These are phyloP conservation scores for Polyommatus icarus DNA, from an alignment of 2,888 invertebrate genomes.

Conservation along the genomic window DNA sequence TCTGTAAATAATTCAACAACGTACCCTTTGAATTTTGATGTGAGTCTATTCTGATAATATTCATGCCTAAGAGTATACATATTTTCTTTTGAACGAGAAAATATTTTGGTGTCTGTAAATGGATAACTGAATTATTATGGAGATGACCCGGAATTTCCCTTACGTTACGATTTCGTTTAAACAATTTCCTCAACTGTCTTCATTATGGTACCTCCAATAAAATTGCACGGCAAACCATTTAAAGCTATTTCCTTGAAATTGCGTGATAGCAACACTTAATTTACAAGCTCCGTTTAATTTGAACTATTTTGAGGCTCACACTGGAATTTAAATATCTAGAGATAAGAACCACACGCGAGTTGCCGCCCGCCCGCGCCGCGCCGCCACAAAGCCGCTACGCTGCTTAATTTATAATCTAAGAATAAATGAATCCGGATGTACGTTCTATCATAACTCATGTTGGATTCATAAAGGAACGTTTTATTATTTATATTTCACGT, in stretches of 20 bases:
- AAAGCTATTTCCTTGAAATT: conserved; percentile 73
- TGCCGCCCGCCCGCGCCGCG: conserved; percentile 36
- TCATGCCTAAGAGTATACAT: background rate
- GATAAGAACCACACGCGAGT: conserved; percentile 77
- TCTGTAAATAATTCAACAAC: background rate
- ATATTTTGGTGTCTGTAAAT: background rate
- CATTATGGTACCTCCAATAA: conserved; percentile 59
- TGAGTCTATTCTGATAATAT: background rate
- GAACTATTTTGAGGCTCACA: conserved; percentile 56
- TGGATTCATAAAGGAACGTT: conserved; percentile 20
- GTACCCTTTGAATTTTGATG: background rate
- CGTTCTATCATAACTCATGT: conserved; percentile 12
- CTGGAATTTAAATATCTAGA: conserved; percentile 58
- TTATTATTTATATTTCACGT: conserved; percentile 38
- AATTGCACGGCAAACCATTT: conserved; percentile 69
- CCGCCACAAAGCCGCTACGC: conserved; percentile 52
- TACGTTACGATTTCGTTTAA: conserved; percentile 35
- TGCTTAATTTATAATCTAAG: conserved; percentile 65
- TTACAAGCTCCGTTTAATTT: conserved; percentile 62
- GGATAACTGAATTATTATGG: background rate
- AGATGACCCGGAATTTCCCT: background rate
- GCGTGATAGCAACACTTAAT: conserved; percentile 80
- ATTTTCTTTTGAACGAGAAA: background rate
- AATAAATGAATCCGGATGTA: conserved; percentile 34
- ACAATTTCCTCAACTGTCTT: conserved; percentile 46